A percentile compares a stretch with the other conserved stretches of the same genome.
phyloP scores from a whole-genome alignment of 2,113 vertebrate species.

The Empidonax alnorum region DNA sequence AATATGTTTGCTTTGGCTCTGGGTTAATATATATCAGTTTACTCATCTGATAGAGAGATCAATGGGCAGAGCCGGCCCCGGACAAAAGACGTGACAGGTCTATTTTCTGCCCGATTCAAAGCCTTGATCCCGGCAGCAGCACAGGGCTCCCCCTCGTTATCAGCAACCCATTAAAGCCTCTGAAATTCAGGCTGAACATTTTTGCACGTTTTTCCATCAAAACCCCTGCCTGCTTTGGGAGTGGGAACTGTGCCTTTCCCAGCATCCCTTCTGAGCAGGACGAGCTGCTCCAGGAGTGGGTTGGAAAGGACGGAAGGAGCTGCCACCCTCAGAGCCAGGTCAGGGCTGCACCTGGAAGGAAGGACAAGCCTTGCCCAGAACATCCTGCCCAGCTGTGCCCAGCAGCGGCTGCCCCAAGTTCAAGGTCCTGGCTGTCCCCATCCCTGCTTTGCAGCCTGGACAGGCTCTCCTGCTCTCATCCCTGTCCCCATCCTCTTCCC shows the following conservation, averaged over 20 bases:
- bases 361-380: neutral
- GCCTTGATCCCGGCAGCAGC: neutral
- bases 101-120: neutral
- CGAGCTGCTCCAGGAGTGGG: rapidly evolving
- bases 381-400: neutral
- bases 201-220: neutral
- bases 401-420: rapidly evolving
- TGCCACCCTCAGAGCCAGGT: neutral
- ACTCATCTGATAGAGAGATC: slow-evolving; percentile 19
- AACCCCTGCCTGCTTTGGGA: neutral
- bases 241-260: neutral
- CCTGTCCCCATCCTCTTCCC: neutral
- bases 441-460: neutral
- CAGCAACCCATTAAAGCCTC: neutral
- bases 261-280: neutral
- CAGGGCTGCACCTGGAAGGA: neutral
- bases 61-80: neutral
- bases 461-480: neutral
- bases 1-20: neutral
- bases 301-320: neutral
- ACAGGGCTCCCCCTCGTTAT: neutral
- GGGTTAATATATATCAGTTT: slow-evolving; percentile 25
- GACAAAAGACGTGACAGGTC: neutral
- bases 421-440: neutral
- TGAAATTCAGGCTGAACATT: neutral